Conservation (phyloP, 30 jellyfish, hydroid and myxozoan species). For the Cassiopea andromeda region DNA sequence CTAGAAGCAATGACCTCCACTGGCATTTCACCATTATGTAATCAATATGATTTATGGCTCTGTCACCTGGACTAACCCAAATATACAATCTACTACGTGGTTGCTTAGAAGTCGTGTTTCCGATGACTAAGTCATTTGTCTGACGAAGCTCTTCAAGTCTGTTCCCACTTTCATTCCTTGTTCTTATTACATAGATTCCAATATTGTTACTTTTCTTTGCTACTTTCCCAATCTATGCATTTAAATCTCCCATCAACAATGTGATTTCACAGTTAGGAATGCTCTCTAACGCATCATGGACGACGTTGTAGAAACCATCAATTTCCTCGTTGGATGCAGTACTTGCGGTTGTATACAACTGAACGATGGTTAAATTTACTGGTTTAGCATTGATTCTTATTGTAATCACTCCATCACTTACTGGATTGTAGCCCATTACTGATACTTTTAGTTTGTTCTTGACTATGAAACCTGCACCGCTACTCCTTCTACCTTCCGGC, state of each 20-base stretch:
- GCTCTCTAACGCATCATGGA: constrained; percentile 49
- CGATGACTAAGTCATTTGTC: constrained; percentile 38
- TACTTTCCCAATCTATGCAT: constrained; percentile 6
- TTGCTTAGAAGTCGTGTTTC: neutral
- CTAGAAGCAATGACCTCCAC: too few species aligned
- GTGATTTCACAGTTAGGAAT: constrained; percentile 33
- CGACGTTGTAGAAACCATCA: constrained; percentile 29
- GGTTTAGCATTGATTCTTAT: constrained; percentile 19
- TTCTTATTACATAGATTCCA: constrained; percentile 46
- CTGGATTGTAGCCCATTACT: constrained; percentile 15
- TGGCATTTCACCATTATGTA: too few species aligned
- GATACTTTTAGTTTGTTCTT: constrained; percentile 10
- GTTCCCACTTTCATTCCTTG: constrained; percentile 38
- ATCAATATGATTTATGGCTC: too few species aligned
- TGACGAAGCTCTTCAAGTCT: constrained; percentile 27
- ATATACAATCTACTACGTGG: too few species aligned
- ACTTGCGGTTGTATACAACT: constrained; percentile 22
- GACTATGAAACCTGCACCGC: constrained; percentile 31
- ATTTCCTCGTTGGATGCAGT: constrained; percentile 16
- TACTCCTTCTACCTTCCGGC: constrained; percentile 24
- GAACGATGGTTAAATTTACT: constrained; percentile 12
- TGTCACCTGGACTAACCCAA: too few species aligned
- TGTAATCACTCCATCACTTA: constrained; percentile 19
- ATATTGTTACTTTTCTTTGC: constrained; percentile 41
- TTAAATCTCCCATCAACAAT: constrained; percentile 25